A percentile compares a stretch with the other conserved stretches of the same genome.
These are phyloP conservation scores for Scatophagus argus DNA, from an alignment of 2,113 vertebrate genomes.

Conservation along the genomic window DNA sequence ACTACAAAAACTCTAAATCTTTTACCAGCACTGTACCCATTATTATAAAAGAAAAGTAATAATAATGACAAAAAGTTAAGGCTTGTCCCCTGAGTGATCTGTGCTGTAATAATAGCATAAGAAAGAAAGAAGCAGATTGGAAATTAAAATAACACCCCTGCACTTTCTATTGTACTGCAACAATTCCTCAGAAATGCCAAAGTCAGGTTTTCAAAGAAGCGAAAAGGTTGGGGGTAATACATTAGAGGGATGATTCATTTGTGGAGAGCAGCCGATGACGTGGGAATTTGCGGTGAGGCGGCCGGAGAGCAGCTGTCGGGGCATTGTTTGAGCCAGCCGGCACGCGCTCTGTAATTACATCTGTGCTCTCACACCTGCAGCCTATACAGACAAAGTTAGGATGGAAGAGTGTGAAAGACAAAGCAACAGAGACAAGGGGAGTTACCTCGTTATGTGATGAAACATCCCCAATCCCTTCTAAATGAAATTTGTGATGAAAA, in stretches of 20 bases:
- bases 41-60: conserved; percentile 1
- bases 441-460: neutral
- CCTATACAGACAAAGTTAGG: neutral
- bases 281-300: neutral
- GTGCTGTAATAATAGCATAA: too few relatives aligned
- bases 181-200: neutral
- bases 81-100: neutral
- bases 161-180: neutral
- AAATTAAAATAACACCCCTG: neutral
- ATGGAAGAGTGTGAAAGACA: neutral
- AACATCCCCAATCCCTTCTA: neutral
- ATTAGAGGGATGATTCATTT: conserved; percentile 20
- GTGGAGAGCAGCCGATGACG: neutral
- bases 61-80: neutral
- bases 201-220: neutral
- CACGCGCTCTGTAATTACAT: conserved; percentile 25
- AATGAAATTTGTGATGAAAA: conserved; percentile 2
- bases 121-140: neutral
- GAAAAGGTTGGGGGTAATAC: conserved; percentile 1
- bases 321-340: neutral
- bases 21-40: neutral
- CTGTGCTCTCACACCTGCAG: conserved; percentile 37
- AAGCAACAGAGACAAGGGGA: too few relatives aligned
- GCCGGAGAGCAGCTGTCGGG: conserved; percentile 34
- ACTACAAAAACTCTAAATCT: neutral